These are phyloP conservation scores for Dipodomys stephensi DNA, from an alignment of 2,113 vertebrate species.

Conservation along the genomic window DNA sequence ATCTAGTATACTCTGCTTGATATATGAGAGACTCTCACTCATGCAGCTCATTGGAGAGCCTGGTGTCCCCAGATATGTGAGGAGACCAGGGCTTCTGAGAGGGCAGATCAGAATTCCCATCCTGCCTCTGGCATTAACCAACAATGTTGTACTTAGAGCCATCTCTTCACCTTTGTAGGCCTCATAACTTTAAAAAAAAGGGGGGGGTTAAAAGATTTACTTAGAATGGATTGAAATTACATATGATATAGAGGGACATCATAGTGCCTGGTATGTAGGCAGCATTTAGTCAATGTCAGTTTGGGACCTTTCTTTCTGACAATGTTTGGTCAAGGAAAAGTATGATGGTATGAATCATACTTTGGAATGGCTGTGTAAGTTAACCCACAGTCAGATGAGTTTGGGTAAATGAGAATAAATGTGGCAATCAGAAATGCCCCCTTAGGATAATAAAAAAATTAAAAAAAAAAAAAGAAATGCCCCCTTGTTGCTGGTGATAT, in stretches of 20 bases:
- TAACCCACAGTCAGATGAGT: neutral
- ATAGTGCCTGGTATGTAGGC: neutral
- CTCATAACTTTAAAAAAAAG: neutral
- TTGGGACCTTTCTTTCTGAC: neutral
- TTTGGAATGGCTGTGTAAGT: neutral
- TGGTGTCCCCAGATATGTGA: neutral
- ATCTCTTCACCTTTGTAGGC: neutral
- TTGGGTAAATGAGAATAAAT: neutral
- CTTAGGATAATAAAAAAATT: no score
- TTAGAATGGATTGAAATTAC: neutral
- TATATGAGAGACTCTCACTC: neutral
- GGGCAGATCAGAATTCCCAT: neutral
- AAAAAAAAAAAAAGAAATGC: neutral
- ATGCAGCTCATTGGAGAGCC: neutral
- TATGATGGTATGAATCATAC: neutral
- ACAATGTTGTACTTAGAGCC: neutral
- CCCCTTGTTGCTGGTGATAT: neutral
- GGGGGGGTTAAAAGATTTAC: neutral
- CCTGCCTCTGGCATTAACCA: neutral
- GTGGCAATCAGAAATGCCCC: neutral
- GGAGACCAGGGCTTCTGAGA: neutral
- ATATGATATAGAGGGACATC: neutral
- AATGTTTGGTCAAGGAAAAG: neutral
- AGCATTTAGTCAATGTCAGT: neutral
- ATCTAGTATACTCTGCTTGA: neutral